Conservation (phyloP, 1,140 invertebrate species). For the Calliphora vicina region DNA sequence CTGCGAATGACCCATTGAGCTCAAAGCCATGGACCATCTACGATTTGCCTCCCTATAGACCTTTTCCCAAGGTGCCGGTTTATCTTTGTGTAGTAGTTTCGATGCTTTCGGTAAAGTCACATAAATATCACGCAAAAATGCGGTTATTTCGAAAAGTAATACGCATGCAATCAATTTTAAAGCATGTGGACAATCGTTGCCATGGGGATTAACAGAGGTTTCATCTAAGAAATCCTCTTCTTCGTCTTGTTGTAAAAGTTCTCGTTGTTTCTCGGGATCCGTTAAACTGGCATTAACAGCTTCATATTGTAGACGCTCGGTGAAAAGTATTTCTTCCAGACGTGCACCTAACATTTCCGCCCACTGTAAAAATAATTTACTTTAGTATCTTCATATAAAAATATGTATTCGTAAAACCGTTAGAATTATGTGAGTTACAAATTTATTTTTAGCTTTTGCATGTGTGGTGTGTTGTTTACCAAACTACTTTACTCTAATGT, state of each 20-base stretch:
- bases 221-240: conserved; percentile 99
- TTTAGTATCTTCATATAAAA: too few relatives aligned
- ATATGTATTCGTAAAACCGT: too few relatives aligned
- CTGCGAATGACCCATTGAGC: conserved; percentile 91
- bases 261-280: conserved; percentile 85
- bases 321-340: conserved; percentile 82
- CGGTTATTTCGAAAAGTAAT: conserved; percentile 94
- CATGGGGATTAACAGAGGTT: conserved; percentile 86
- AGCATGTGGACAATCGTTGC: conserved; percentile 88
- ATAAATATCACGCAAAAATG: conserved; percentile 96
- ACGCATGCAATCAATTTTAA: conserved; percentile 92
- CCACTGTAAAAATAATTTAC: conserved; percentile 42
- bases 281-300: conserved; percentile 74
- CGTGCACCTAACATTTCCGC: conserved; percentile 81
- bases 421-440: background rate
- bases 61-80: conserved; percentile 79
- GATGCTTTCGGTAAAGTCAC: conserved; percentile 79
- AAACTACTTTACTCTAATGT: too few relatives aligned
- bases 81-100: conserved; percentile 74
- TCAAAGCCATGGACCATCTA: conserved; percentile 89
- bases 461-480: background rate
- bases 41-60: conserved; percentile 82
- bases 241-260: conserved; percentile 89
- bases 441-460: background rate
- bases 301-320: conserved; percentile 77